Base-by-base conservation (phyloP, 2,888 invertebrate genomes). In the Ceraclea dissimilis region DNA sequence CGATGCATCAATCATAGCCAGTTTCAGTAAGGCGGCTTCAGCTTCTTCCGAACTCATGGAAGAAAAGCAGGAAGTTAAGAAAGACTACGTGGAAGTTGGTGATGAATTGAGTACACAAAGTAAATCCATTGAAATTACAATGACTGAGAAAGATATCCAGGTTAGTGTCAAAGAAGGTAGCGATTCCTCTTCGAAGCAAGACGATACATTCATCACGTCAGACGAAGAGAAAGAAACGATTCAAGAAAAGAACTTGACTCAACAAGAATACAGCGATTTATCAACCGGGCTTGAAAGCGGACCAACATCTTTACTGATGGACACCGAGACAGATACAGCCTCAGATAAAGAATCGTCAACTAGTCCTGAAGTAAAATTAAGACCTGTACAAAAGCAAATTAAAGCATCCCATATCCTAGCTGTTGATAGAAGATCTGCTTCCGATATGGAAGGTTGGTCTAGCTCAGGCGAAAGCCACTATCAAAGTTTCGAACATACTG, bases 401-500 rank as follows among this genome's bases (percentile, higher is more conserved):
- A 73, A 75, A 65, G 74, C 79, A 18, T 74, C 76, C 60, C 67
- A 79, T 34, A 74, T 74, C 18, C 65, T 66, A 16, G 66, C 78
- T 43, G 73, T 71, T 2, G 88, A 88, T 63, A 78, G 89, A 51
- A 83, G 85, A 66, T 90, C 90, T 0, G 86, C 86, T 34, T 83
- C 88, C 20, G 90, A 91, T 65, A 78, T 86, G 20, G 92, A 93
- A 69, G 78, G 83, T 2, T 87, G 87, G 71, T 91, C 91, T 0
- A 92, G 92, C 72, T 92, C 91, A 13, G 91, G 92, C 16, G 91
- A 90, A 66, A 92, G 92, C 67, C 88, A 89, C 64, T 92, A 92
- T 67, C 91, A 90, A 61, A 93, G 93, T 60, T 90, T 90, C 67
- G 92, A 91, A 67, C 85, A 88, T 66, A 84, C 84, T 17, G 85